Conservation (phyloP, 2,888 invertebrate genomes). For the Ophioninae sp. region DNA sequence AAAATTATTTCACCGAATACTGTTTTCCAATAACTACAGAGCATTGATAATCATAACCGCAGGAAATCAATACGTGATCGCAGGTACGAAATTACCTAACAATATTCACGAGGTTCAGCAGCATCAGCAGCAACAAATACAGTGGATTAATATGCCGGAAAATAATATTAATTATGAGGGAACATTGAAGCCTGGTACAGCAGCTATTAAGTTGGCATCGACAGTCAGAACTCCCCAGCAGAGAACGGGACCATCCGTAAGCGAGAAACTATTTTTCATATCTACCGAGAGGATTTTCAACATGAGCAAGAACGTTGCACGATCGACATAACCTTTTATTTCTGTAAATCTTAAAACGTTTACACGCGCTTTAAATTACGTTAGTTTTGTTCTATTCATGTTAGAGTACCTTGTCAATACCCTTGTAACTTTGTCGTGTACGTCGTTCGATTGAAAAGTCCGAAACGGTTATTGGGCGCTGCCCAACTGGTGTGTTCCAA, state of each 20-base stretch:
- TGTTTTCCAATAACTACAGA: constrained; percentile 18
- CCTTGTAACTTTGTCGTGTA: no score
- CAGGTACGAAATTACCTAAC: constrained; percentile 59
- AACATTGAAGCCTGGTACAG: constrained; percentile 40
- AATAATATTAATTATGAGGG: constrained; percentile 69
- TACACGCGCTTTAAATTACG: neutral
- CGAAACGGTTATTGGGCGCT: no score
- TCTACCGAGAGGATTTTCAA: neutral
- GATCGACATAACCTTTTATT: neutral
- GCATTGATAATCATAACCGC: constrained; percentile 41
- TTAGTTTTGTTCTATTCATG: neutral
- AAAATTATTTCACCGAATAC: neutral
- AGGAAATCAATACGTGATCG: constrained; percentile 61
- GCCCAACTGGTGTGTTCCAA: neutral
- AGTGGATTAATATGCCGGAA: constrained; percentile 76
- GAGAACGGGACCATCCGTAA: constrained; percentile 70
- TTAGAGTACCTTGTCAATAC: no score
- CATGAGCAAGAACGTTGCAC: neutral
- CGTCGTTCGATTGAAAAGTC: no score
- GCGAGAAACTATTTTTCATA: constrained; percentile 37
- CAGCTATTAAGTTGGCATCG: constrained; percentile 59
- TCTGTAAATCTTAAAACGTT: neutral
- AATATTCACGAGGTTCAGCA: constrained; percentile 54
- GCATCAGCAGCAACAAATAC: constrained; percentile 67
- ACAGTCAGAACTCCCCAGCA: constrained; percentile 70